Evolutionary conservation across 2,888 invertebrate species (phyloP), one percentile per base, ranked within the genome.

Genomic region (Alsophila aescularia): DNA sequence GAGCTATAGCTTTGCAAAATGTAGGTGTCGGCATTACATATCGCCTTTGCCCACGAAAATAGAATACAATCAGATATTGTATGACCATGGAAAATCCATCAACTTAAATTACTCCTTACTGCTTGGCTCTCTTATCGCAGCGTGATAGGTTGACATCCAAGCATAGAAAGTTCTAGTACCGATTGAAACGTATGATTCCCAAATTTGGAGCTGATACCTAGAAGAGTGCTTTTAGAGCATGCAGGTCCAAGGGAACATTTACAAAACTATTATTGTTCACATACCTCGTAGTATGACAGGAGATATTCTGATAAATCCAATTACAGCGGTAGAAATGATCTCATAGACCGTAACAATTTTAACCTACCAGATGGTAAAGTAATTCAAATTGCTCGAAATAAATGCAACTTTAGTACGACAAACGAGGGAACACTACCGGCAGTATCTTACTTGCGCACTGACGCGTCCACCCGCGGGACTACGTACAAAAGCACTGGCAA

Each of bases 401-500:
- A 40, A 16, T 36, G 40, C 18, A 14, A 5, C 14, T 31, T 37
- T 44, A 40, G 34, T 29, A 18, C 37, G 29, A 8, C 7, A 37
- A 45, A 37, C 9, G 13, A 29, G 24, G 31, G 41, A 10, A 9
- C 34, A 37, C 24, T 21, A 32, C 21, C 32, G n/a, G 39, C 34
- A 10, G 48, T 56, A 39, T 45, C 29, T 32, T 14, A 32, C 4
- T 36, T 21, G 70, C 70, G 70, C 72, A 69, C 72, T 60, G 59
- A 70, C 75, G 73, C 78, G 75, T 58, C 75, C 74, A 72, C 62
- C 63, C 75, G 67, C 77, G 79, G 88, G 85, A 88, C 87, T 87
- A 85, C 79, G 87, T 69, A 87, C 87, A 87, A 83, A 50, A 81
- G 80, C 77, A 83, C 78, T 77, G 72, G 75, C 49, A 44, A 32